Conservation (phyloP, 1,140 invertebrate species). For the Caenorhabditis inopinata region DNA sequence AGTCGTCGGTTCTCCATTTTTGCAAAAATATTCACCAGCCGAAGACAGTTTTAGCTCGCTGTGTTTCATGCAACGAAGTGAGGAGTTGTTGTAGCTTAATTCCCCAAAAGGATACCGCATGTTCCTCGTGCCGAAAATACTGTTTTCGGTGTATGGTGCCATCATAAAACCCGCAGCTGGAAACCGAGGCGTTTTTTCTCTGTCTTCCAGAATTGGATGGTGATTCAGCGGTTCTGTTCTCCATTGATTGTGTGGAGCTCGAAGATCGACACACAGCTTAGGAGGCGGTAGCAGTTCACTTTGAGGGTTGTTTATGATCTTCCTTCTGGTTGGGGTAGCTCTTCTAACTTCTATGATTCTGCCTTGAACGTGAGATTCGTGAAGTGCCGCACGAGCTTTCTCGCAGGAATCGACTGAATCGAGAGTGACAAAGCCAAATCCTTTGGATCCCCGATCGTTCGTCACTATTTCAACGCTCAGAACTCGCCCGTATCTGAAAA, state of each 20-base stretch:
- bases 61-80: background rate
- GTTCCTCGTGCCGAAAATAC: background rate
- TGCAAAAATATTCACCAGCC: conserved; percentile 1
- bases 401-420: conserved; percentile 35
- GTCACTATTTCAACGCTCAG: conserved; percentile 16
- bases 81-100: background rate
- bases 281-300: background rate
- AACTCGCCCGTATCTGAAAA: conserved; percentile 38
- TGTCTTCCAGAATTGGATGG: background rate
- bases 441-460: conserved; percentile 40
- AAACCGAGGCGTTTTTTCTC: background rate
- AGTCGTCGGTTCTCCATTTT: background rate
- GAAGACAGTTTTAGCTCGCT: conserved; percentile 1
- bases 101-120: background rate
- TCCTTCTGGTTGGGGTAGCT: conserved; percentile 3
- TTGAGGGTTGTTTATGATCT: conserved; percentile 14
- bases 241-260: conserved; percentile 3
- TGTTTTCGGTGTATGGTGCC: background rate
- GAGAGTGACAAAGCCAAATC: conserved; percentile 41
- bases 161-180: background rate
- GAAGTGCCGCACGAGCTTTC: background rate
- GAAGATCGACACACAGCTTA: background rate
- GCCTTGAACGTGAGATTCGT: conserved; percentile 35
- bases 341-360: conserved; percentile 39
- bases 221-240: background rate